Evolutionary conservation across 2,888 invertebrate species (phyloP).

Genomic region (Rhingia rostrata): DNA sequence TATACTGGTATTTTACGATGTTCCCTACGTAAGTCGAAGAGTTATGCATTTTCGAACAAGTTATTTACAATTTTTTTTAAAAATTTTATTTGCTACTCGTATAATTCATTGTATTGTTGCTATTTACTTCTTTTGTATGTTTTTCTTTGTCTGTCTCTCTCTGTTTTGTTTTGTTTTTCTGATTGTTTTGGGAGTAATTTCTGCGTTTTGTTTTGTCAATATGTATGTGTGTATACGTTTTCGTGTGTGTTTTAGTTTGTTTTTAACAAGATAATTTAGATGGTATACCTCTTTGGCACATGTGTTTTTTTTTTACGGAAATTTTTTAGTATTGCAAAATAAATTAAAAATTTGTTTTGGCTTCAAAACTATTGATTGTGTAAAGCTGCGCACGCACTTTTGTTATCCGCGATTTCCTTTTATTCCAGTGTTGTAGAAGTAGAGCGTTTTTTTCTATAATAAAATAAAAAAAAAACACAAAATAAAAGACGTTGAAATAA

Average conservation of each 20-base stretch:
- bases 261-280: slow-evolving; percentile 74
- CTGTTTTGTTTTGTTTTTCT: slow-evolving; percentile 49
- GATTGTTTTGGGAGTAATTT: slow-evolving; percentile 71
- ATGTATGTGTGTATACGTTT: slow-evolving; percentile 75
- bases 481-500: slow-evolving; percentile 43
- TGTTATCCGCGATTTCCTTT: slow-evolving; percentile 44
- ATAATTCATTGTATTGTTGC: slow-evolving; percentile 72
- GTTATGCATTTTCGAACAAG: slow-evolving; percentile 57
- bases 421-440: slow-evolving; percentile 67
- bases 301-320: slow-evolving; percentile 41
- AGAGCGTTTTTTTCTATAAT: slow-evolving; percentile 47
- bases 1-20: slow-evolving; percentile 43
- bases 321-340: slow-evolving; percentile 52
- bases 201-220: slow-evolving; percentile 66
- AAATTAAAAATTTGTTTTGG: slow-evolving; percentile 9
- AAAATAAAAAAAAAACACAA: slow-evolving; percentile 53
- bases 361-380: slow-evolving; percentile 6
- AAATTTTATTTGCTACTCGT: slow-evolving; percentile 74
- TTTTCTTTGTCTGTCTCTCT: slow-evolving; percentile 74
- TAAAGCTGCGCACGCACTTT: slow-evolving; percentile 49
- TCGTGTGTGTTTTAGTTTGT: slow-evolving; percentile 22
- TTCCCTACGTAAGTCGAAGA: slow-evolving; percentile 53
- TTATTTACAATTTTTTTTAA: slow-evolving; percentile 62
- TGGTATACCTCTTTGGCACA: slow-evolving; percentile 73
- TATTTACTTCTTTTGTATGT: slow-evolving; percentile 62